Conservation (phyloP, 2,797 vertebrate genomes). For the Ataeniobius toweri region DNA sequence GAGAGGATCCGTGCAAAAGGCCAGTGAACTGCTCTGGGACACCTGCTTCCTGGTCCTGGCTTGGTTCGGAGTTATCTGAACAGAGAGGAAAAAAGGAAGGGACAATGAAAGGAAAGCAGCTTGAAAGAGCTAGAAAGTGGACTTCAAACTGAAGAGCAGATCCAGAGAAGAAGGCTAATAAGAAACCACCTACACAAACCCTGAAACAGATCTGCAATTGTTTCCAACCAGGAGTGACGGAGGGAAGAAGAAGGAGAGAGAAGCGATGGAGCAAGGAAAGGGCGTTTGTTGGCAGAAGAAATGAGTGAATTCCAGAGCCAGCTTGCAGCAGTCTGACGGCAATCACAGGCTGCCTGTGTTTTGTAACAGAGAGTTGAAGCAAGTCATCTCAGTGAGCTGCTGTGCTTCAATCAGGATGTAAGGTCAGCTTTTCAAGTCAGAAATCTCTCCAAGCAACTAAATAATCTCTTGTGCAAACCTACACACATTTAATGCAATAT, state of each 20-base stretch:
- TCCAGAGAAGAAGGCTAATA: constrained; percentile 64
- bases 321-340: constrained; percentile 68
- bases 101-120: constrained; percentile 54
- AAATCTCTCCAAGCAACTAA: constrained; percentile 11
- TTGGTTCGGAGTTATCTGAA: constrained; percentile 78
- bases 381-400: constrained; percentile 18
- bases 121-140: constrained; percentile 51
- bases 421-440: constrained; percentile 53
- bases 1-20: constrained; percentile 95
- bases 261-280: constrained; percentile 50
- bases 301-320: constrained; percentile 85
- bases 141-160: constrained; percentile 63
- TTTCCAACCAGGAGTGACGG: constrained; percentile 73
- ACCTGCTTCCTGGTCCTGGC: constrained; percentile 82
- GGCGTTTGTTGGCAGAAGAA: constrained; percentile 71
- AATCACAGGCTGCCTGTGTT: constrained; percentile 51
- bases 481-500: constrained; percentile 1
- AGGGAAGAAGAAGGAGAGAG: constrained; percentile 54
- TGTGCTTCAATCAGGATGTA: constrained; percentile 64
- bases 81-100: constrained; percentile 50
- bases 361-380: constrained; percentile 35
- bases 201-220: constrained; percentile 89
- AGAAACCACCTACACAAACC: constrained; percentile 80
- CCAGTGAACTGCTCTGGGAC: constrained; percentile 96
- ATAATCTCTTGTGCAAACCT: constrained; percentile 11